These are phyloP conservation scores for Micronisus gabar DNA, from an alignment of 2,113 vertebrate species.

Conservation along the genomic window DNA sequence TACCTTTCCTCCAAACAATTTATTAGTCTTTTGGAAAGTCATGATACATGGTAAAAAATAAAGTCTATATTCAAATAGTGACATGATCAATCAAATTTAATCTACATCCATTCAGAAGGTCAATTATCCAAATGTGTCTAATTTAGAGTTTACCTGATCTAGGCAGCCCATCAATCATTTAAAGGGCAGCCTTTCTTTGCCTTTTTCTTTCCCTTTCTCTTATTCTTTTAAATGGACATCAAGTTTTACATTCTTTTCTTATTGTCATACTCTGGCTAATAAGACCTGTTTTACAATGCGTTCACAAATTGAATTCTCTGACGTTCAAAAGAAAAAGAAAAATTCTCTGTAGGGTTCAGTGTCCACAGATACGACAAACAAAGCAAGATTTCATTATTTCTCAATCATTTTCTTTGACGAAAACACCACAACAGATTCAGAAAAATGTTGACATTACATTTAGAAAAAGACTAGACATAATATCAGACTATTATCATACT, in stretches of 20 bases:
- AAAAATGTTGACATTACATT: slow-evolving; percentile 36
- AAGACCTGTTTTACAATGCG: background rate
- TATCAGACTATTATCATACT: slow-evolving; percentile 17
- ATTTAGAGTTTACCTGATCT: slow-evolving; percentile 76
- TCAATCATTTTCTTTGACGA: slow-evolving; percentile 24
- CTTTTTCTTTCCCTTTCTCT: slow-evolving; percentile 58
- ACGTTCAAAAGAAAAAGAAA: background rate
- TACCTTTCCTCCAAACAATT: slow-evolving; percentile 24
- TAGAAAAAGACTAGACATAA: slow-evolving; percentile 13
- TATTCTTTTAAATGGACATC: slow-evolving; percentile 37
- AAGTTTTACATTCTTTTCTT: slow-evolving; percentile 49
- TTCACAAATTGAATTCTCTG: background rate
- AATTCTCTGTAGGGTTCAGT: background rate
- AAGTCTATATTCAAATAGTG: slow-evolving; percentile 74
- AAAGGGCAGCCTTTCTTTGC: slow-evolving; percentile 74
- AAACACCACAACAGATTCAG: slow-evolving; percentile 28
- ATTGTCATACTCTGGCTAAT: slow-evolving; percentile 22
- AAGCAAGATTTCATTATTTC: slow-evolving; percentile 25
- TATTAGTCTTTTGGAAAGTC: slow-evolving; percentile 63
- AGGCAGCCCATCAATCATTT: slow-evolving; percentile 75
- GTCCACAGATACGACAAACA: background rate
- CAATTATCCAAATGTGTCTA: slow-evolving; percentile 83
- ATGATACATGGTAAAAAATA: slow-evolving; percentile 66
- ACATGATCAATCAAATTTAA: slow-evolving; percentile 80
- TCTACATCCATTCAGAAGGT: slow-evolving; percentile 81